Evolutionary conservation across 1,140 invertebrate genomes (phyloP).

Genomic region (Philotrypesis tridentata): DNA sequence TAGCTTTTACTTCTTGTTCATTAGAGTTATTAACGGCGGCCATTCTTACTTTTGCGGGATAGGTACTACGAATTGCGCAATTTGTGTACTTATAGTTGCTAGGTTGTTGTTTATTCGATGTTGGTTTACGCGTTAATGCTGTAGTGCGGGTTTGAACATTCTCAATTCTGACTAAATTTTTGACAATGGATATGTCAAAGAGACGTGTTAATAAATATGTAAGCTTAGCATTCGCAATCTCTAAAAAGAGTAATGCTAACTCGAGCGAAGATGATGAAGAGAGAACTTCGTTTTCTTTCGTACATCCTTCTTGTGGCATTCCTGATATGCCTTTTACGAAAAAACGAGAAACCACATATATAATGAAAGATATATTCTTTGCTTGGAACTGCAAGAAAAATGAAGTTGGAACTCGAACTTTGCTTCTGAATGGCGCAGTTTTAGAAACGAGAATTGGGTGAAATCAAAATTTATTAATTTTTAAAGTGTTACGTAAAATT

Average conservation of each 20-base stretch:
- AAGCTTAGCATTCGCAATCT: not conserved
- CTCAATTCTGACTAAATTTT: not conserved
- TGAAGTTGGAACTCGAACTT: constrained; percentile 63
- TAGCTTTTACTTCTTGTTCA: not conserved
- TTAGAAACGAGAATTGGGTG: constrained; percentile 58
- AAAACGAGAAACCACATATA: not conserved
- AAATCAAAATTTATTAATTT: not conserved
- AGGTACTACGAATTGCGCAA: too few relatives aligned
- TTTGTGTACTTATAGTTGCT: constrained; percentile 24
- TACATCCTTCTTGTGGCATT: not conserved
- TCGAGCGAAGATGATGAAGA: not conserved
- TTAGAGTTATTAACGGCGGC: not conserved
- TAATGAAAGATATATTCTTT: constrained; percentile 60
- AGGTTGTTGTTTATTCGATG: constrained; percentile 33
- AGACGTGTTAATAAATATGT: constrained; percentile 29
- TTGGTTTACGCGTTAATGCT: not conserved
- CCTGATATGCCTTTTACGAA: not conserved
- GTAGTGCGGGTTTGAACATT: not conserved
- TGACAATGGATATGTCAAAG: not conserved
- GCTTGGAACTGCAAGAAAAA: constrained; percentile 65
- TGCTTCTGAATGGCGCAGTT: constrained; percentile 64
- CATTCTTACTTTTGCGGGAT: not conserved
- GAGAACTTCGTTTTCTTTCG: constrained; percentile 6
- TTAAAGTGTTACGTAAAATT: constrained; percentile 1
- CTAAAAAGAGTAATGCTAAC: not conserved